phyloP scores from a whole-genome alignment of 2,113 vertebrate species.

The Cyanocitta stelleri region DNA sequence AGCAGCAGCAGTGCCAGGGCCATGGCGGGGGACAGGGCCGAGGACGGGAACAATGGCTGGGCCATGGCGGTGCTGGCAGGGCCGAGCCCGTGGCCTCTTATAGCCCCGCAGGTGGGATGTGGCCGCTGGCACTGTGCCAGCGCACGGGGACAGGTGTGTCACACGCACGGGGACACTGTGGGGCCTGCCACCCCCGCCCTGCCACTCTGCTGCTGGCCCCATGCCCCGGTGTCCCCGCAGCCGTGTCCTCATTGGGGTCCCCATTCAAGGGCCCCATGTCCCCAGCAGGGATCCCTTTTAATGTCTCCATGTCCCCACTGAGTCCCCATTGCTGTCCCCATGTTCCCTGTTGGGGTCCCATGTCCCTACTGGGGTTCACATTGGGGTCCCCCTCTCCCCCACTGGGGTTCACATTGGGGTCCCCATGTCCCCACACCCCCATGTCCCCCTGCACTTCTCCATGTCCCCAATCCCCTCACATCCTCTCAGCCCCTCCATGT shows the following conservation, averaged over 20 bases:
- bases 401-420: no score
- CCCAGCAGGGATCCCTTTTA: neutral
- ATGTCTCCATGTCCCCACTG: neutral
- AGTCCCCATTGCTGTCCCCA: neutral
- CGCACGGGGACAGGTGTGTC: neutral
- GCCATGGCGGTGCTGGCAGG: neutral
- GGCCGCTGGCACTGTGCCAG: neutral
- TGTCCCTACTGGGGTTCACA: neutral
- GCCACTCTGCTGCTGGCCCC: neutral
- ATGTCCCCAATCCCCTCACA: neutral
- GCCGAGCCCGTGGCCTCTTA: neutral
- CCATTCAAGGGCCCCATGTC: neutral
- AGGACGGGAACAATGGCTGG: neutral
- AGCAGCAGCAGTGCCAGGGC: neutral
- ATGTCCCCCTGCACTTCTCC: no score
- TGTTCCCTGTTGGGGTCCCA: no score
- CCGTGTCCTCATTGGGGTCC: neutral
- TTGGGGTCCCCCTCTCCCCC: neutral
- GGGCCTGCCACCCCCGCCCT: neutral
- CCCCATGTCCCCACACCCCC: neutral
- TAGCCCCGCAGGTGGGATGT: neutral
- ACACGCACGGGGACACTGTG: neutral
- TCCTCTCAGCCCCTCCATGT: no score
- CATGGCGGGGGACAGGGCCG: neutral
- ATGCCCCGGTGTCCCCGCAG: neutral